Percentiles rank a stretch among this genome's conserved stretches.
These are phyloP conservation scores for Rhizoglyphus robini DNA, from an alignment of 1,140 invertebrate species.

Conservation along the genomic window DNA sequence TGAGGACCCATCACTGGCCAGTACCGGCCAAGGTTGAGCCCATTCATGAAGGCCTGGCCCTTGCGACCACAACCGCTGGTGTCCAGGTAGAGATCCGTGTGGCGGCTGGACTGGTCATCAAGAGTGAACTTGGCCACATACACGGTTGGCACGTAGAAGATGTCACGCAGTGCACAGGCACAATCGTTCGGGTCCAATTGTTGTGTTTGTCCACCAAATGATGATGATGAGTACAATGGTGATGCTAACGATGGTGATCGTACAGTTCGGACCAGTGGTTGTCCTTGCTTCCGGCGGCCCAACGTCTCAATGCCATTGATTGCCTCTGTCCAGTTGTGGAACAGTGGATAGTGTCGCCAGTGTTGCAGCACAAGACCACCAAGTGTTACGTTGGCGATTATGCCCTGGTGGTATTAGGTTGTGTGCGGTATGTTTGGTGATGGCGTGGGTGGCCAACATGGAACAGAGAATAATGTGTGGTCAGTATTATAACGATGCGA, in stretches of 20 bases:
- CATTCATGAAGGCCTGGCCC: slow-evolving; percentile 41
- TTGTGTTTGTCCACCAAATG: not conserved
- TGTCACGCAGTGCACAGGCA: not conserved
- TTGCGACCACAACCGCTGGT: slow-evolving; percentile 1
- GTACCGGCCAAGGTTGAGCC: slow-evolving; percentile 48
- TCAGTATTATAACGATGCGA: no score
- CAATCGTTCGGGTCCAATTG: not conserved
- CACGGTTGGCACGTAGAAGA: not conserved
- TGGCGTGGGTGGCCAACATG: no score
- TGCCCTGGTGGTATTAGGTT: no score
- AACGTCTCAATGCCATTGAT: not conserved
- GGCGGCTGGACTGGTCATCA: not conserved
- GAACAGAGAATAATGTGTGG: no score
- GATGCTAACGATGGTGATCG: not conserved
- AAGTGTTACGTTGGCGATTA: slow-evolving; percentile 38
- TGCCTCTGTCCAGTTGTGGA: not conserved
- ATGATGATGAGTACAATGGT: not conserved
- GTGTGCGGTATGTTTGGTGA: no score
- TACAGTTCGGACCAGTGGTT: not conserved
- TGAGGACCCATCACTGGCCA: slow-evolving; percentile 42
- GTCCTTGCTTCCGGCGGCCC: not conserved
- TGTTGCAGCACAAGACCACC: slow-evolving; percentile 30
- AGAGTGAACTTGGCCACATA: not conserved
- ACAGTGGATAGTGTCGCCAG: slow-evolving; percentile 29
- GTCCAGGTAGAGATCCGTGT: not conserved